phyloP scores from a whole-genome alignment of 2,797 vertebrate species.

The Lepilemur ruficaudatus region DNA sequence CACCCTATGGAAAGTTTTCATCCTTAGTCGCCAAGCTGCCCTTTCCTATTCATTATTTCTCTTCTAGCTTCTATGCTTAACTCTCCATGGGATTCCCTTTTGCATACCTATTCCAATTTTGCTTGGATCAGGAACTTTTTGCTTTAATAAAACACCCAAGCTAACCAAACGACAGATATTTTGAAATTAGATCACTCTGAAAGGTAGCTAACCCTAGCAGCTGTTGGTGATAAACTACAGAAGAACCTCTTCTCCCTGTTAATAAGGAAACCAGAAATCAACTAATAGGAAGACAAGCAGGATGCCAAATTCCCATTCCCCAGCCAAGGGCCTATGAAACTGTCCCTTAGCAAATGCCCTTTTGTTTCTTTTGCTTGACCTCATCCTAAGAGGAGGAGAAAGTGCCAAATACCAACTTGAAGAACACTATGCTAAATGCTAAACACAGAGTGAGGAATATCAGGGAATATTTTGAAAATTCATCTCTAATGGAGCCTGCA shows the following conservation, averaged over 20 bases:
- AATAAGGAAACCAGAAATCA: background rate
- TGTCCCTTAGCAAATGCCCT: background rate
- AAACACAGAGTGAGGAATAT: background rate
- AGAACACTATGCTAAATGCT: background rate
- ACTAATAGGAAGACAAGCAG: background rate
- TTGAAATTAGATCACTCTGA: constrained; percentile 11
- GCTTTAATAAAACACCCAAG: constrained; percentile 41
- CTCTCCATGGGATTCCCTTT: background rate
- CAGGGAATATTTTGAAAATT: background rate
- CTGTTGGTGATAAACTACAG: background rate
- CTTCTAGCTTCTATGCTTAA: background rate
- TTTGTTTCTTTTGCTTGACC: background rate
- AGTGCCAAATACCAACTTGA: background rate
- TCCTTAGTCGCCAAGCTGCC: background rate
- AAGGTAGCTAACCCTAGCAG: background rate
- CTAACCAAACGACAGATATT: background rate
- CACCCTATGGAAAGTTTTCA: background rate
- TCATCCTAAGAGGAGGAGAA: background rate
- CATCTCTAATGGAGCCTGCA: background rate
- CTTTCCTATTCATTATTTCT: background rate
- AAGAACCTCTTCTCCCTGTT: background rate
- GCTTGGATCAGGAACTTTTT: background rate
- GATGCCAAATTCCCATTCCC: background rate
- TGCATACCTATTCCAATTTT: background rate
- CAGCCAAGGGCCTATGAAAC: background rate